phyloP scores from a whole-genome alignment of 2,113 vertebrate genomes.

The Chelonoidis abingdonii region DNA sequence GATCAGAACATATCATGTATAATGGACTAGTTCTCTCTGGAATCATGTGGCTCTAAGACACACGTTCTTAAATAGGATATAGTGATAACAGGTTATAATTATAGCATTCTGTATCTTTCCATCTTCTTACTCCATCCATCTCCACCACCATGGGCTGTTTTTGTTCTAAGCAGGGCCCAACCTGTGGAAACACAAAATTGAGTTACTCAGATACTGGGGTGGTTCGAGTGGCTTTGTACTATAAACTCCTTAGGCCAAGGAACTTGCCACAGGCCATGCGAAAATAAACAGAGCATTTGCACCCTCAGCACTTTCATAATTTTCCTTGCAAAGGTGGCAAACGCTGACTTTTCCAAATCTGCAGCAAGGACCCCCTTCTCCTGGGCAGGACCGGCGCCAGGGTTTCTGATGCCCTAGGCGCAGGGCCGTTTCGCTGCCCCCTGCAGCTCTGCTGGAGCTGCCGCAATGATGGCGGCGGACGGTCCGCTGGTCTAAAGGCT shows the following conservation, averaged over 20 bases:
- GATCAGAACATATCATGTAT: not conserved
- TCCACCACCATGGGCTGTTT: not conserved
- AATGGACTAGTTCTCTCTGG: accelerated
- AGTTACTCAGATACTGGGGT: not conserved
- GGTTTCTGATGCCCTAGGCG: too few species aligned
- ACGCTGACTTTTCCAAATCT: not conserved
- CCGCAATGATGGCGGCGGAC: too few species aligned
- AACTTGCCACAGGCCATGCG: not conserved
- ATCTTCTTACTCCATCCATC: not conserved
- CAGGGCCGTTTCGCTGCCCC: too few species aligned
- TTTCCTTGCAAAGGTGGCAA: not conserved
- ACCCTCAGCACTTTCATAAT: not conserved
- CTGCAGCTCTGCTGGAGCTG: too few species aligned
- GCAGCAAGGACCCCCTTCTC: too few species aligned
- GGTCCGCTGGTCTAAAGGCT: too few species aligned
- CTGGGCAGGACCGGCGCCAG: not conserved
- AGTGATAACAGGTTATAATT: not conserved
- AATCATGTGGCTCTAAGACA: not conserved
- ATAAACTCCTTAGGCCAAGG: not conserved
- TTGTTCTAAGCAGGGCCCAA: not conserved
- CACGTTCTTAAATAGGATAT: not conserved
- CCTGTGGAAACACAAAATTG: not conserved
- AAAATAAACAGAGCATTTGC: not conserved
- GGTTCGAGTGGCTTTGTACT: not conserved
- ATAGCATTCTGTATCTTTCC: not conserved